These are phyloP conservation scores for Mycalesis mineus DNA, from an alignment of 2,888 invertebrate genomes.

Conservation along the genomic window DNA sequence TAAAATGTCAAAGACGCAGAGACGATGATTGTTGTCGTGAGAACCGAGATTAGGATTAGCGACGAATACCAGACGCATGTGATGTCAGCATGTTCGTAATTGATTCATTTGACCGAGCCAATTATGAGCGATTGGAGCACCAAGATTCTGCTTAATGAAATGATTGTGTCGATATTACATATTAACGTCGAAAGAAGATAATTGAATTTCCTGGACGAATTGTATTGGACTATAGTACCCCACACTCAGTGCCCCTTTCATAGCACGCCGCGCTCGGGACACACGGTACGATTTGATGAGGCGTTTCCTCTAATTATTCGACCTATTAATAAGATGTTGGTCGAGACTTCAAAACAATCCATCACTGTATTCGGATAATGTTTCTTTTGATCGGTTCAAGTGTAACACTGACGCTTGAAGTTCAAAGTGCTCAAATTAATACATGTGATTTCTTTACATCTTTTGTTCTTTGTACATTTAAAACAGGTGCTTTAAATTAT, in stretches of 20 bases:
- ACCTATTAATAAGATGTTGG: conserved; percentile 67
- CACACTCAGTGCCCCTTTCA: conserved; percentile 62
- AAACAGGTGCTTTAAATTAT: too few relatives aligned
- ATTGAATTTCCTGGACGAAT: conserved; percentile 75
- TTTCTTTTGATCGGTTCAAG: conserved; percentile 42
- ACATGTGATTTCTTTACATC: background rate
- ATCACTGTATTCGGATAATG: conserved; percentile 51
- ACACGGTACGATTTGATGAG: conserved; percentile 59
- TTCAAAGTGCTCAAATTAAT: conserved; percentile 12
- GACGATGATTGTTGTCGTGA: background rate
- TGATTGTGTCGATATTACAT: conserved; percentile 74
- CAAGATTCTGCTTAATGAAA: conserved; percentile 71
- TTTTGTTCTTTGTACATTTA: background rate
- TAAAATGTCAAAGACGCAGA: conserved; percentile 34
- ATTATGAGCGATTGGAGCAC: conserved; percentile 63
- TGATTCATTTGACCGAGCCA: conserved; percentile 59
- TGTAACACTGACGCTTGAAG: conserved; percentile 18
- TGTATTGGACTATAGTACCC: conserved; percentile 51
- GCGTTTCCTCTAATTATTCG: conserved; percentile 75
- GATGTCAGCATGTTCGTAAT: conserved; percentile 28
- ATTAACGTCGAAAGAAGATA: conserved; percentile 73
- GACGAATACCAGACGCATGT: conserved; percentile 17
- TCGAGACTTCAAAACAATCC: conserved; percentile 49
- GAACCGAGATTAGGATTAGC: background rate
- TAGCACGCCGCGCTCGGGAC: conserved; percentile 41